These are phyloP conservation scores for Octodonta nipae DNA, from an alignment of 2,888 invertebrate species.

Conservation along the genomic window DNA sequence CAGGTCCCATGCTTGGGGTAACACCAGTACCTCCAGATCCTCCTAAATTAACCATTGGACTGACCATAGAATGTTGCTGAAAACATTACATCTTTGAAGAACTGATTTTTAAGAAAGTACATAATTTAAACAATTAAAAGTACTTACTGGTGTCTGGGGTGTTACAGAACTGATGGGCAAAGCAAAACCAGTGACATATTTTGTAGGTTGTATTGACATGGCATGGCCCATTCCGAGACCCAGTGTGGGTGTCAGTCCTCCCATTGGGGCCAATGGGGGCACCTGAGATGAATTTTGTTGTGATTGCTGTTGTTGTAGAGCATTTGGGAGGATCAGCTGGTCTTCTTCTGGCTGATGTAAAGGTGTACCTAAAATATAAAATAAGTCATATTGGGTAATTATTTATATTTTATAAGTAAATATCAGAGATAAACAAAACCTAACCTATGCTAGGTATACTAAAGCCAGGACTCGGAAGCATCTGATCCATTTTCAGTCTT, in stretches of 20 bases:
- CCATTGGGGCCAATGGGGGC: conserved; percentile 45
- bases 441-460: conserved; percentile 74
- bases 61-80: conserved; percentile 56
- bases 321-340: conserved; percentile 76
- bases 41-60: conserved; percentile 56
- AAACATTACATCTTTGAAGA: conserved; percentile 21
- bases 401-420: conserved; percentile 1
- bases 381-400: too few species aligned
- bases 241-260: conserved; percentile 43
- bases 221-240: conserved; percentile 50
- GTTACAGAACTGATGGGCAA: conserved; percentile 69
- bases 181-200: conserved; percentile 61
- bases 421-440: conserved; percentile 3
- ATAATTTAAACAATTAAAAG: too few species aligned
- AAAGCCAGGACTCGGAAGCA: conserved; percentile 78
- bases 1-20: conserved; percentile 52
- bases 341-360: conserved; percentile 83
- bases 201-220: conserved; percentile 53
- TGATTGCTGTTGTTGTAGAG: conserved; percentile 58
- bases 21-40: conserved; percentile 46
- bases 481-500: conserved; percentile 64
- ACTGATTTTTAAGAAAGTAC: too few species aligned
- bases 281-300: conserved; percentile 38
- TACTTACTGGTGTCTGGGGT: conserved; percentile 72
- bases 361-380: conserved; percentile 57